Evolutionary conservation across 35 echinoderm and acorn worm species (phyloP).

Genomic region (Acanthaster planci): DNA sequence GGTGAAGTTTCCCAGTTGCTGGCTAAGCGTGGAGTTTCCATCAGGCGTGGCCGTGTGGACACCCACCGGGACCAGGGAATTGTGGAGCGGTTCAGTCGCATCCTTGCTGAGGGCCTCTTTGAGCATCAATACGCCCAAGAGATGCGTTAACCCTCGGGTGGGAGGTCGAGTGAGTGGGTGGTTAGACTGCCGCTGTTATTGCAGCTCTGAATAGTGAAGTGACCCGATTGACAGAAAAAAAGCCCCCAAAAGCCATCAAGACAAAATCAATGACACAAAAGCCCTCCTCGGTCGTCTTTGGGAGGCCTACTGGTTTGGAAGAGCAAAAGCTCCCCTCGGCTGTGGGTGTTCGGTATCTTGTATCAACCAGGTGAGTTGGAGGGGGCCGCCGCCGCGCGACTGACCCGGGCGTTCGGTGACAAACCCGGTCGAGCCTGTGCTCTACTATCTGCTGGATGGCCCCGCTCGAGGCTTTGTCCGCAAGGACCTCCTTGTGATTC

Average conservation of each 20-base stretch:
- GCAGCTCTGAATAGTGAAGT: neutral
- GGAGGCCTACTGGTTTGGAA: neutral
- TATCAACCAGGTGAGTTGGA: neutral
- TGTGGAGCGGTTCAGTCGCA: neutral
- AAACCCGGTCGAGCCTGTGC: neutral
- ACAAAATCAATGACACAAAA: neutral
- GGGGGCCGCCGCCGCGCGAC: too few species aligned
- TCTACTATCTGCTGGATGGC: conserved; percentile 11
- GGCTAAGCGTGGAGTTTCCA: neutral
- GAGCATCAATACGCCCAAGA: conserved; percentile 30
- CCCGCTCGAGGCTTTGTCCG: neutral
- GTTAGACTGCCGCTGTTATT: neutral
- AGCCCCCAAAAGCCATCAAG: conserved; percentile 2
- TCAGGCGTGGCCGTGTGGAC: too few species aligned
- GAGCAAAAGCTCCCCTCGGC: conserved; percentile 11
- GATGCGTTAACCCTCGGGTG: neutral
- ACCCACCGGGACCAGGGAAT: too few species aligned
- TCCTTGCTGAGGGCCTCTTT: conserved; percentile 14
- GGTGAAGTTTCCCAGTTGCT: neutral
- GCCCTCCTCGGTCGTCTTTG: too few species aligned
- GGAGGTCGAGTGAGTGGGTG: conserved; percentile 18
- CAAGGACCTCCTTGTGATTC: neutral
- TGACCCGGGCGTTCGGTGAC: neutral
- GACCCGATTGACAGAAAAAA: conserved; percentile 19
- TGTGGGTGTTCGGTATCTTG: conserved; percentile 11